Conservation (phyloP, 2,113 vertebrate species). For the Indri indri region DNA sequence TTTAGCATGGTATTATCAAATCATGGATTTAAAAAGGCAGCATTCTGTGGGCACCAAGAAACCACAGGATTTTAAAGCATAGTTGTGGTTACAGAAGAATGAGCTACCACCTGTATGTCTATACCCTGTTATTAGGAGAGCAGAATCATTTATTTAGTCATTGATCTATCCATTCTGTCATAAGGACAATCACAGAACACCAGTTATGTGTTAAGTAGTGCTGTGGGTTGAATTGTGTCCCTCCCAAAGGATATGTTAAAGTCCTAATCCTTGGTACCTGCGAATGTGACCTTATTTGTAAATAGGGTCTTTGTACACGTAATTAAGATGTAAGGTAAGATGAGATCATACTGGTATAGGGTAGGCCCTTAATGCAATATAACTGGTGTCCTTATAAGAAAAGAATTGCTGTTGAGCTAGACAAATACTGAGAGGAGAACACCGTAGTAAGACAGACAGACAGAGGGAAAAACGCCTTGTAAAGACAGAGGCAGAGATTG, state of each 20-base stretch:
- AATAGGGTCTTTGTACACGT: background rate
- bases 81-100: slow-evolving; percentile 57
- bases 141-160: background rate
- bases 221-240: background rate
- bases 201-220: background rate
- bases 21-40: slow-evolving; percentile 65
- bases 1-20: slow-evolving; percentile 80
- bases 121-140: background rate
- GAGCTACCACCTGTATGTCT: background rate
- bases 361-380: background rate
- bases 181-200: background rate
- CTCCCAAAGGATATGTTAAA: background rate
- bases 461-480: background rate
- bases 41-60: slow-evolving; percentile 49
- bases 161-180: background rate
- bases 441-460: background rate
- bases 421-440: background rate
- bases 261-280: background rate
- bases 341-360: background rate
- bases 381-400: background rate
- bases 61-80: background rate
- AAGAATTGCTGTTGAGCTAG: background rate
- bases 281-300: background rate
- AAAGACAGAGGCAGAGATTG: background rate
- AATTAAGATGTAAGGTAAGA: background rate